Conservation (phyloP, 2,888 invertebrate species). For the Cordilura impudica region DNA sequence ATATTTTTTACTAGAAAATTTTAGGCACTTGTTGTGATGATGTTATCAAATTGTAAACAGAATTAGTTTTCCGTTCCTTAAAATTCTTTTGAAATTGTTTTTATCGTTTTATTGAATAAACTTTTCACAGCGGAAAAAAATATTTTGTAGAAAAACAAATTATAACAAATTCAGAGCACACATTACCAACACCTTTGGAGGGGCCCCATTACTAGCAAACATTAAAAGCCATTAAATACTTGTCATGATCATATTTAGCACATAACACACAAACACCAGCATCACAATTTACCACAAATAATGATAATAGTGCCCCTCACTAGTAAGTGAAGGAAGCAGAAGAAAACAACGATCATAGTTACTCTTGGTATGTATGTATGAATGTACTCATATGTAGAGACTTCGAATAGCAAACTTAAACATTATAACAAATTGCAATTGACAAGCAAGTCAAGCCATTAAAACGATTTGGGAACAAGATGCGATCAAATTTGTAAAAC, state of each 20-base stretch:
- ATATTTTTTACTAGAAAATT: too few species aligned
- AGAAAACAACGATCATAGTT: background rate
- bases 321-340: slow-evolving; percentile 58
- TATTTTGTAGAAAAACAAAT: too few species aligned
- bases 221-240: slow-evolving; percentile 60
- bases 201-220: slow-evolving; percentile 45
- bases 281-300: slow-evolving; percentile 29
- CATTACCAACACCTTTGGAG: slow-evolving; percentile 43
- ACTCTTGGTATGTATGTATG: background rate
- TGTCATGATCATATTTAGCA: slow-evolving; percentile 56
- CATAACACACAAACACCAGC: slow-evolving; percentile 23
- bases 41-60: too few species aligned
- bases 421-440: slow-evolving; percentile 75
- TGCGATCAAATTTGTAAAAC: slow-evolving; percentile 74
- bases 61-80: too few species aligned
- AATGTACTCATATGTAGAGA: background rate
- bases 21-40: too few species aligned
- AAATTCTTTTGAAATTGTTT: too few species aligned
- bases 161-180: slow-evolving; percentile 51
- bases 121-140: too few species aligned
- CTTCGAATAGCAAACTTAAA: slow-evolving; percentile 28
- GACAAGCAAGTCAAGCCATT: slow-evolving; percentile 71
- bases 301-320: slow-evolving; percentile 39
- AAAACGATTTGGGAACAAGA: slow-evolving; percentile 70
- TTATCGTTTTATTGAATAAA: too few species aligned